Evolutionary conservation across 2,888 invertebrate genomes (phyloP), one percentile per base, ranked within the genome.

Genomic region (Antitype chi): DNA sequence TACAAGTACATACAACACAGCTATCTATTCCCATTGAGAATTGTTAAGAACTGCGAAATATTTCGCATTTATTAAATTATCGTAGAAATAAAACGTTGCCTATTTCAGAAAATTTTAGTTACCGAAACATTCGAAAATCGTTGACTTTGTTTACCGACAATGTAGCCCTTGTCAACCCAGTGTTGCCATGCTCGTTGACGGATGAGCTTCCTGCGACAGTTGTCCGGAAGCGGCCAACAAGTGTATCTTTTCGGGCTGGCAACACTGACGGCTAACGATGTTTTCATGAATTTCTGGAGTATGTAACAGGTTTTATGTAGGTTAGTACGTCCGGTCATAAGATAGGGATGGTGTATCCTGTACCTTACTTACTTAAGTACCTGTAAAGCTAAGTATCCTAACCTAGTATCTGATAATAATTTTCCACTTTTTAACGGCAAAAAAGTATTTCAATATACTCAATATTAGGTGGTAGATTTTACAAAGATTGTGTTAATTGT

Each of bases 191-290:
- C 23, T 76, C 28, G 9, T 71, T 86, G 87, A 87, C 87, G 82
- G 80, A 87, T 86, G 82, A 74, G 84, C 69, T 82, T 87, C 86
- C 86, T 82, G 70, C 53, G 68, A 78, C 80, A 79, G 78, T 68
- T 80, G 76, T 70, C 74, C 80, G 86, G 86, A 83, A 82, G 70
- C 64, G 66, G 63, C 62, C 70, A 43, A 81, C 84, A 74, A 78
- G 67, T 74, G 75, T 84, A 80, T 77, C 70, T 79, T 72, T 79
- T 72, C n/a, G 47, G 53, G 69, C 60, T 82, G 62, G 86, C 70
- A 75, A 70, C 66, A 66, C 69, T 73, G 72, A 70, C 69, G 62
- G 47, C 49, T 74, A 71, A 80, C 70, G 72, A 72, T 23, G 25
- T 60, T 82, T 63, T 74, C 43, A 70, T 66, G 74, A 63, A 84